Percentiles rank a stretch among this genome's conserved stretches.
phyloP scores from a whole-genome alignment of 1,140 invertebrate genomes.

The Musca vetustissima region DNA sequence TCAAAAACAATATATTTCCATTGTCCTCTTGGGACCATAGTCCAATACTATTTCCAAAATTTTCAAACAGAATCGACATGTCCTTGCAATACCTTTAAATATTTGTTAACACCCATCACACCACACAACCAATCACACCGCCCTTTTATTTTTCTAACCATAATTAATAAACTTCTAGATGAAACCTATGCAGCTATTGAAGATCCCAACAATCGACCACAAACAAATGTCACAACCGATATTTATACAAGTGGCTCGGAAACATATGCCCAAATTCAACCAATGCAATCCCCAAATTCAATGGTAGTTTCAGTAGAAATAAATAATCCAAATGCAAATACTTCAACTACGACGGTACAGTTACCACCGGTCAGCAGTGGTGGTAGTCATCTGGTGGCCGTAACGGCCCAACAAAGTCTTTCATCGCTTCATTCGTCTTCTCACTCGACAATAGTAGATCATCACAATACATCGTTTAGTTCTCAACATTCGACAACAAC shows the following conservation, averaged over 20 bases:
- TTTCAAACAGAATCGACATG: no score
- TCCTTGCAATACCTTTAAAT: no score
- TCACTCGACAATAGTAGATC: not conserved
- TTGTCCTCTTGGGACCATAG: no score
- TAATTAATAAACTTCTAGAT: conserved; percentile 58
- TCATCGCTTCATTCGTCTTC: not conserved
- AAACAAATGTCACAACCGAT: conserved; percentile 50
- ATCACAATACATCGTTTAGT: not conserved
- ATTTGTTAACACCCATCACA: no score
- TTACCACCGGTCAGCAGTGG: not conserved
- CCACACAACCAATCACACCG: no score
- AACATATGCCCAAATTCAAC: conserved; percentile 85
- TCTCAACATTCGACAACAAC: conserved; percentile 13
- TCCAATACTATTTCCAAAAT: no score
- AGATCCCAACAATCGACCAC: conserved; percentile 70
- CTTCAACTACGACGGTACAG: conserved; percentile 23
- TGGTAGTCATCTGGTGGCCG: conserved; percentile 19
- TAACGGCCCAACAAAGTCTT: conserved; percentile 34
- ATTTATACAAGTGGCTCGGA: conserved; percentile 80
- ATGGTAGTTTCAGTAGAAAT: conserved; percentile 61
- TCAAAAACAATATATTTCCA: no score
- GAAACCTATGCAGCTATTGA: conserved; percentile 90
- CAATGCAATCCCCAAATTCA: conserved; percentile 58
- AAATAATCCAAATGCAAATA: conserved; percentile 31
- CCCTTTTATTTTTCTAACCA: not conserved